Percentiles rank a stretch among this genome's conserved stretches.
Conservation (phyloP, 2,797 vertebrate species). For the Gila robusta region DNA sequence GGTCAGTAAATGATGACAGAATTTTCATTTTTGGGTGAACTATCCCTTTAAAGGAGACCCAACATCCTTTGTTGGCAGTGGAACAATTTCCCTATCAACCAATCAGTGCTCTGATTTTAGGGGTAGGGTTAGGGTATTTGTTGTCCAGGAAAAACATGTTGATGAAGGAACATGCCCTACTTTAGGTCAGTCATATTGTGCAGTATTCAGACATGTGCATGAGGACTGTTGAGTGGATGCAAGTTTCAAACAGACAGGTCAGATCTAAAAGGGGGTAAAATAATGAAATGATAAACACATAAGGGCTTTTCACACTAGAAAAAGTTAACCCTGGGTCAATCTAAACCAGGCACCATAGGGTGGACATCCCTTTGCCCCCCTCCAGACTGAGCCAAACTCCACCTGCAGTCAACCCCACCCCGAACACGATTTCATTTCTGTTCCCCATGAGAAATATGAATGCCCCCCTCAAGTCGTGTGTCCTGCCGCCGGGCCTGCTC, state of each 20-base stretch:
- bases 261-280: background rate
- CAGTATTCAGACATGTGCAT: background rate
- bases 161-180: background rate
- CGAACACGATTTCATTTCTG: background rate
- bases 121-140: background rate
- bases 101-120: constrained; percentile 24
- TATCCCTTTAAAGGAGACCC: background rate
- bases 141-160: constrained; percentile 17
- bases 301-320: background rate
- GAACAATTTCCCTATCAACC: background rate
- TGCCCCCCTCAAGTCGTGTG: background rate
- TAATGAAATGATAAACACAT: background rate
- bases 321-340: background rate
- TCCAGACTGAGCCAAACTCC: background rate
- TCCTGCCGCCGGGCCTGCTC: too few relatives aligned
- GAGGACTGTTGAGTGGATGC: background rate
- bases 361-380: background rate
- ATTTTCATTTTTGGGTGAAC: background rate
- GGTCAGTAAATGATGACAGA: background rate
- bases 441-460: background rate
- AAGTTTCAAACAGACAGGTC: background rate
- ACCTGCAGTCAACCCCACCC: background rate
- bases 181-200: background rate
- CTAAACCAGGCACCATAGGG: background rate
- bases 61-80: constrained; percentile 15